Conservation (phyloP, 2,797 vertebrate genomes). For the Bucorvus abyssinicus region DNA sequence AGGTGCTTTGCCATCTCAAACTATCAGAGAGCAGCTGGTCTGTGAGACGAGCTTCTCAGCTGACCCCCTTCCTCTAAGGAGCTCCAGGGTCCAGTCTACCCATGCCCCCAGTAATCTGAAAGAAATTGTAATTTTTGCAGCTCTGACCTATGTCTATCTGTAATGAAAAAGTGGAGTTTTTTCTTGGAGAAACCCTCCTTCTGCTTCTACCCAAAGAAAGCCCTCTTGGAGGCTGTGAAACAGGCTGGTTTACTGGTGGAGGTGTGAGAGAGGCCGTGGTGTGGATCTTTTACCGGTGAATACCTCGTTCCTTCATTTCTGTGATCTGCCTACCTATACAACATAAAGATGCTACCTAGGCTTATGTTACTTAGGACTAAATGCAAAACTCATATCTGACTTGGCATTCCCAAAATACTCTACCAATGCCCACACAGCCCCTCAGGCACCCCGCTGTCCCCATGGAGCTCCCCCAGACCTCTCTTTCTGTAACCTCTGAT, state of each 20-base stretch:
- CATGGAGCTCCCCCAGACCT: neutral
- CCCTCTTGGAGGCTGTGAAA: neutral
- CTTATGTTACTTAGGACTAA: neutral
- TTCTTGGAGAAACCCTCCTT: neutral
- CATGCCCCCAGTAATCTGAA: neutral
- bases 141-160: neutral
- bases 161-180: neutral
- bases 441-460: neutral
- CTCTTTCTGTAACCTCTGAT: neutral
- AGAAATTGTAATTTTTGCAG: neutral
- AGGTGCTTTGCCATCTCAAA: neutral
- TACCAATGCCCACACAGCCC: neutral
- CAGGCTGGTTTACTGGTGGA: neutral
- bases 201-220: neutral
- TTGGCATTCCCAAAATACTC: neutral
- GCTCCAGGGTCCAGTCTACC: neutral
- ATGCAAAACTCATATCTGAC: neutral
- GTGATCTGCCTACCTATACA: neutral
- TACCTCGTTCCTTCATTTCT: neutral
- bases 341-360: neutral
- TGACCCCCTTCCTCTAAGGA: neutral
- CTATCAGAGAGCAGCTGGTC: neutral
- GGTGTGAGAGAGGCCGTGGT: neutral
- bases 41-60: neutral
- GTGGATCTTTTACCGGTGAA: neutral